Conservation (phyloP, 2,888 invertebrate genomes). For the Ephialtes manifestator region DNA sequence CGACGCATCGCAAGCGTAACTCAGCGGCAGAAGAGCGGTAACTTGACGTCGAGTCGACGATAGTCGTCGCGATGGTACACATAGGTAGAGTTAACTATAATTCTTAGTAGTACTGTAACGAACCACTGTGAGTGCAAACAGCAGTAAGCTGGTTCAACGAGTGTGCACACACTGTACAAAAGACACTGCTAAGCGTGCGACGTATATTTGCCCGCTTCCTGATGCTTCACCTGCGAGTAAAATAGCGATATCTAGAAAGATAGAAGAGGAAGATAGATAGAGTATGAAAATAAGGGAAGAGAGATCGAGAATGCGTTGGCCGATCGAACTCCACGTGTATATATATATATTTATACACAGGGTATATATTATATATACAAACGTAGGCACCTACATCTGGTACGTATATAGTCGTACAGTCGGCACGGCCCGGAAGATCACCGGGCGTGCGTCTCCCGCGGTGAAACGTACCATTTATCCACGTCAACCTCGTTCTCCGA, state of each 20-base stretch:
- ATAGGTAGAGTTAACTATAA: slow-evolving; percentile 25
- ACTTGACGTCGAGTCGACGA: slow-evolving; percentile 19
- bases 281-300: slow-evolving; percentile 7
- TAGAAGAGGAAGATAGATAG: slow-evolving; percentile 2
- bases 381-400: slow-evolving; percentile 29
- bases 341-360: slow-evolving; percentile 19
- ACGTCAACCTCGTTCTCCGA: slow-evolving; percentile 84
- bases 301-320: slow-evolving; percentile 58
- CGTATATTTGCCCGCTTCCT: slow-evolving; percentile 34
- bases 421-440: slow-evolving; percentile 80
- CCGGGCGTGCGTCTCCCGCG: slow-evolving; percentile 80
- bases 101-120: slow-evolving; percentile 38
- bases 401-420: slow-evolving; percentile 48
- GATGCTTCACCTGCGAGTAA: slow-evolving; percentile 45
- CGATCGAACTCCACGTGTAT: slow-evolving; percentile 61
- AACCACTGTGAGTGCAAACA: slow-evolving; percentile 22
- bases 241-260: slow-evolving; percentile 33
- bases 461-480: slow-evolving; percentile 84
- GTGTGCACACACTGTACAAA: slow-evolving; percentile 7
- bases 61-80: slow-evolving; percentile 47
- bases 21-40: slow-evolving; percentile 5
- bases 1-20: slow-evolving; percentile 29
- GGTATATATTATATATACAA: slow-evolving; percentile 42
- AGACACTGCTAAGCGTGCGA: slow-evolving; percentile 28
- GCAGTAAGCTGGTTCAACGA: slow-evolving; percentile 35